phyloP scores from a whole-genome alignment of 2,888 invertebrate genomes.

The Bedellia somnulentella region DNA sequence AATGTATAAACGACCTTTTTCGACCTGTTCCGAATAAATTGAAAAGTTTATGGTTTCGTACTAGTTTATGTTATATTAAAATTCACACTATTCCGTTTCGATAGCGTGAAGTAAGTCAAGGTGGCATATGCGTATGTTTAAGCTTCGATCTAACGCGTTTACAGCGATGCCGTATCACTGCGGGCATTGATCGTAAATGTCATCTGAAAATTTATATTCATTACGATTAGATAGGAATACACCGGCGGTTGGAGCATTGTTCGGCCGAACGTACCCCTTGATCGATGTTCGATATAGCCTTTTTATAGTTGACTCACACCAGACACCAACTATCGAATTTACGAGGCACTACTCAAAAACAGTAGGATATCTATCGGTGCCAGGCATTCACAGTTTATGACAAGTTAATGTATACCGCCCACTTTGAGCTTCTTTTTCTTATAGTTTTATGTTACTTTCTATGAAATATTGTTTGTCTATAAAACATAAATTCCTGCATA shows the following conservation, averaged over 20 bases:
- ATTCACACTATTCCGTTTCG: too few species aligned
- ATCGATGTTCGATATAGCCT: conserved; percentile 51
- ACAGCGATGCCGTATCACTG: conserved; percentile 49
- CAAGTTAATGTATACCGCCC: conserved; percentile 40
- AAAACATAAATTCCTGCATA: not conserved
- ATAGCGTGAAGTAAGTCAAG: too few species aligned
- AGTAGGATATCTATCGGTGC: conserved; percentile 25
- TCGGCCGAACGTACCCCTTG: conserved; percentile 35
- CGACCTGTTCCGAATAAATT: too few species aligned
- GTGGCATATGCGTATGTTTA: conserved; percentile 37
- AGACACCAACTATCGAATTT: conserved; percentile 23
- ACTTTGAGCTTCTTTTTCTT: conserved; percentile 22
- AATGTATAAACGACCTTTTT: too few species aligned
- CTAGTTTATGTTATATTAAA: too few species aligned
- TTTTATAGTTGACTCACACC: conserved; percentile 36
- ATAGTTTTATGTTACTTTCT: conserved; percentile 32
- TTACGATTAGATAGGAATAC: conserved; percentile 56
- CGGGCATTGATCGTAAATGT: conserved; percentile 55
- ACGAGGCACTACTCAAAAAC: conserved; percentile 24
- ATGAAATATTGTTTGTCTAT: not conserved
- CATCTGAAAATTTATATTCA: conserved; percentile 61
- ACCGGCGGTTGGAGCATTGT: conserved; percentile 47
- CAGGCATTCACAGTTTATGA: conserved; percentile 34
- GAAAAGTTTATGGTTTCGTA: too few species aligned
- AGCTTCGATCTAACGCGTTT: conserved; percentile 38